Evolutionary conservation across 2,113 vertebrate genomes (phyloP).

Genomic region (Callopanchax toddi): DNA sequence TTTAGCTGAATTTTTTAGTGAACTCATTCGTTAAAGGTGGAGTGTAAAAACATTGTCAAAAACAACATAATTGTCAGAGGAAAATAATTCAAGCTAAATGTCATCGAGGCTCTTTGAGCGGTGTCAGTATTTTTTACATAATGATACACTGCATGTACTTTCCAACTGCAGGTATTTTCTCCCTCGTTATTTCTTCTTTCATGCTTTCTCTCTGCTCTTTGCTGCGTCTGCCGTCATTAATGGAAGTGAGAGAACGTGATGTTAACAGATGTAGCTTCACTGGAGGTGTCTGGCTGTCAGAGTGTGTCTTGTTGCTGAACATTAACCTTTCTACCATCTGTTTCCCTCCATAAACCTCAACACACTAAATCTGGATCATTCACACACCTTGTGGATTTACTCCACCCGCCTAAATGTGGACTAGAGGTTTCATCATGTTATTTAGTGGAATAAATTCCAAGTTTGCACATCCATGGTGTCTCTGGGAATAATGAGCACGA

Average conservation of each 20-base stretch:
- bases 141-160: constrained; percentile 22
- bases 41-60: constrained; percentile 1
- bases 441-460: not conserved
- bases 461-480: not conserved
- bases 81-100: constrained; percentile 20
- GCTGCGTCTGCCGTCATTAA: constrained; percentile 20
- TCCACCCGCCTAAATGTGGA: constrained; percentile 12
- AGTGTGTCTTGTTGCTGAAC: constrained; percentile 35
- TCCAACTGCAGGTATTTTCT: not conserved
- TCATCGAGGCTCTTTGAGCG: constrained; percentile 9
- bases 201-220: not conserved
- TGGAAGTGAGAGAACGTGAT: constrained; percentile 17
- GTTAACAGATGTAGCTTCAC: constrained; percentile 63
- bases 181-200: not conserved
- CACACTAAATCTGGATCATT: constrained; percentile 55
- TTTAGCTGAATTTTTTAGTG: not conserved
- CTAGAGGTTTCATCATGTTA: not conserved
- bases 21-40: constrained; percentile 9
- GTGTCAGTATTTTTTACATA: too few relatives aligned
- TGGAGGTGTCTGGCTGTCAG: constrained; percentile 60
- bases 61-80: constrained; percentile 22
- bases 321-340: constrained; percentile 72
- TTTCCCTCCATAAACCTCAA: constrained; percentile 37
- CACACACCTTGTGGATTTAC: constrained; percentile 39
- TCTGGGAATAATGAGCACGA: not conserved